A percentile compares a stretch with the other conserved stretches of the same genome.
Evolutionary conservation across 2,888 invertebrate species (phyloP).

Genomic region (Euplexia lucipara): DNA sequence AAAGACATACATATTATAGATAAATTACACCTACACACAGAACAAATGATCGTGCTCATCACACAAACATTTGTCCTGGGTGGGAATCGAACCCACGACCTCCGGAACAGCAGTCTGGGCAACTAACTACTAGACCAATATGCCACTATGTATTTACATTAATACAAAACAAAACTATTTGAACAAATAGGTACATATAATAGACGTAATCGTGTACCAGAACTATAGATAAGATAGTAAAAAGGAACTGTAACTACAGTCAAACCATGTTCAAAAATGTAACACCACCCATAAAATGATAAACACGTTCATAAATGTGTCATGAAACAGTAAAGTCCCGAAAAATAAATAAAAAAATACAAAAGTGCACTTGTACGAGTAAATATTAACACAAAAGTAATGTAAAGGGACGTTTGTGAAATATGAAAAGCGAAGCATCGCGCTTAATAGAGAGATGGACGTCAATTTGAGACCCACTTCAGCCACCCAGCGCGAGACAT

Average conservation of each 20-base stretch:
- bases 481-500: constrained; percentile 67
- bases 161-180: background rate
- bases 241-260: background rate
- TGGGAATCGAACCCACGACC: too few relatives aligned
- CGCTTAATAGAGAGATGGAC: constrained; percentile 78
- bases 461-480: constrained; percentile 81
- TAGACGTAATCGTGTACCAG: too few relatives aligned
- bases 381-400: constrained; percentile 60
- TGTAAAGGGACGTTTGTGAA: constrained; percentile 69
- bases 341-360: constrained; percentile 29
- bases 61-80: too few relatives aligned
- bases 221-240: too few relatives aligned
- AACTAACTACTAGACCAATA: too few relatives aligned
- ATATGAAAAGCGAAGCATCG: constrained; percentile 77
- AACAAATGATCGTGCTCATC: too few relatives aligned
- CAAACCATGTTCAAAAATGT: background rate
- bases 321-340: constrained; percentile 2
- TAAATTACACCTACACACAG: too few relatives aligned
- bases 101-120: too few relatives aligned
- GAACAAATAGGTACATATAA: too few relatives aligned
- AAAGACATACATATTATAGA: too few relatives aligned
- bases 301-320: background rate
- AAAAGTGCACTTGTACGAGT: constrained; percentile 26
- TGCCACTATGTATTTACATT: background rate
- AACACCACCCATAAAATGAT: background rate